phyloP scores from a whole-genome alignment of 2,888 invertebrate species.

The Venustoraphidia nigricollis region DNA sequence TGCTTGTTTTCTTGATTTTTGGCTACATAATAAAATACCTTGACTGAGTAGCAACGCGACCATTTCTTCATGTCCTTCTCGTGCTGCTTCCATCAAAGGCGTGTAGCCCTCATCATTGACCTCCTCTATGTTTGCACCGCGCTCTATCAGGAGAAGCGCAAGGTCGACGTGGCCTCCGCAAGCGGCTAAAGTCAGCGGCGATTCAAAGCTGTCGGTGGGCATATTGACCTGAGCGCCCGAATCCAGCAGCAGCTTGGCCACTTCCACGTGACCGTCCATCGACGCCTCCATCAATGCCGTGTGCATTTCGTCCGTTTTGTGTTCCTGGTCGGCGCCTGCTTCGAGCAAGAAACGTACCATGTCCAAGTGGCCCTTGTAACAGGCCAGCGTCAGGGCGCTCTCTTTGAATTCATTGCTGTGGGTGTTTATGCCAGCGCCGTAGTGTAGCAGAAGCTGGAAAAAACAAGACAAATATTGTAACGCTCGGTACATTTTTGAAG shows the following conservation, averaged over 20 bases:
- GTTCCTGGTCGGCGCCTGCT: slow-evolving; percentile 93
- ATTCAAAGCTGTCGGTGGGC: slow-evolving; percentile 99
- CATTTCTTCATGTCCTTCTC: slow-evolving; percentile 98
- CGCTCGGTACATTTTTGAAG: not conserved
- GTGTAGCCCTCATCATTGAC: slow-evolving; percentile 99
- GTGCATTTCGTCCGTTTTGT: slow-evolving; percentile 99
- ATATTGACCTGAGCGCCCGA: slow-evolving; percentile 97
- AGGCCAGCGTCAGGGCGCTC: slow-evolving; percentile 73
- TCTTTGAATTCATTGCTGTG: slow-evolving; percentile 99
- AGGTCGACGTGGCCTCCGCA: slow-evolving; percentile 98
- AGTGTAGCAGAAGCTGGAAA: slow-evolving; percentile 59
- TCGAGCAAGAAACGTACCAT: slow-evolving; percentile 93
- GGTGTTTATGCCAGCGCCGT: slow-evolving; percentile 96
- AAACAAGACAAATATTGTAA: not conserved
- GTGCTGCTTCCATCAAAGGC: slow-evolving; percentile 96
- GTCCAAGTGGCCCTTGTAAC: slow-evolving; percentile 90
- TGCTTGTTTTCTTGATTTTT: no score
- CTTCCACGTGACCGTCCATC: slow-evolving; percentile 99
- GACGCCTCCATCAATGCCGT: slow-evolving; percentile 99
- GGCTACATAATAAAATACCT: slow-evolving; percentile 42
- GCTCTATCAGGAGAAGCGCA: slow-evolving; percentile 86
- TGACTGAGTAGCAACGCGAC: slow-evolving; percentile 84
- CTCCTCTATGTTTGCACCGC: slow-evolving; percentile 97
- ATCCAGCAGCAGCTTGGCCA: slow-evolving; percentile 83
- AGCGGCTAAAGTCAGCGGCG: slow-evolving; percentile 92